Evolutionary conservation across 2,797 vertebrate genomes (phyloP).

Genomic region (Lacerta agilis): DNA sequence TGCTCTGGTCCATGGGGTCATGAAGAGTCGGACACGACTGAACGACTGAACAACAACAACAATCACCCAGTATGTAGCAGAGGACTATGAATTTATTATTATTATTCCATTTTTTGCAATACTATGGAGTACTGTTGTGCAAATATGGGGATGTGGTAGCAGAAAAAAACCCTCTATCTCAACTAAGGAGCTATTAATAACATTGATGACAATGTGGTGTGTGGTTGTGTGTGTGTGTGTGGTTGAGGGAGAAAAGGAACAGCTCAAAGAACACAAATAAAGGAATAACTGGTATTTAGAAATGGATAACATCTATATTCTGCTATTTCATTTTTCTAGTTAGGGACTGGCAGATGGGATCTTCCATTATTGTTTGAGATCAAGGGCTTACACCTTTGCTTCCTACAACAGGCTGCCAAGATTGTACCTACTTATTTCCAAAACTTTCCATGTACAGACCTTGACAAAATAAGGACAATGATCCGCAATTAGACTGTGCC

Average conservation of each 20-base stretch:
- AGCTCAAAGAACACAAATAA: not conserved
- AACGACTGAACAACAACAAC: too few species aligned
- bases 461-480: conserved; percentile 58
- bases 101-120: not conserved
- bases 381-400: conserved; percentile 23
- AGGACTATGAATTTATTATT: not conserved
- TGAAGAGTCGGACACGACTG: too few species aligned
- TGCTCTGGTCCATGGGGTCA: too few species aligned
- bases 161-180: not conserved
- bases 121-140: not conserved
- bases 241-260: not conserved
- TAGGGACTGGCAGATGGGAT: not conserved
- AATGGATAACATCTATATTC: not conserved
- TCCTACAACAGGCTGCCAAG: conserved; percentile 20
- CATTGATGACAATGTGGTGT: not conserved
- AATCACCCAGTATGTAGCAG: not conserved
- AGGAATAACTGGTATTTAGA: not conserved
- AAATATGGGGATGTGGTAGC: not conserved
- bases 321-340: not conserved
- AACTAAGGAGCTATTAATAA: not conserved
- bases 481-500: conserved; percentile 56
- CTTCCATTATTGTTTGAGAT: not conserved
- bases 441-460: conserved; percentile 40
- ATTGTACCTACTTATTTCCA: conserved; percentile 39
- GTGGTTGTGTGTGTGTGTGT: too few species aligned